These are phyloP conservation scores for Enteromius mattozi DNA, from an alignment of 2,797 vertebrate genomes.

Conservation along the genomic window DNA sequence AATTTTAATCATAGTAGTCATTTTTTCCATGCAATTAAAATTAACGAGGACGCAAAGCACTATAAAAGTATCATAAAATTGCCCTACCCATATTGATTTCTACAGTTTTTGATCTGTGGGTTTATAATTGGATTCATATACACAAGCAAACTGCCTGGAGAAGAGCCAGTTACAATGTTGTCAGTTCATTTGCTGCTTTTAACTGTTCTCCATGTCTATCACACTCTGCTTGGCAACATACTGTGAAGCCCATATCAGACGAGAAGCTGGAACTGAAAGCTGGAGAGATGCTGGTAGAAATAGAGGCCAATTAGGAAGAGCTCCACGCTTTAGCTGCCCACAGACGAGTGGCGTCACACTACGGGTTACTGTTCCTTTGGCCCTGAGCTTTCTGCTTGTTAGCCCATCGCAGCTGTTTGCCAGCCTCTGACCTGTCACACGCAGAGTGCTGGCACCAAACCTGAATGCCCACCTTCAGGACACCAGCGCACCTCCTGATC, in stretches of 20 bases:
- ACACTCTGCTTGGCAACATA: not conserved
- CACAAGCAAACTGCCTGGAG: not conserved
- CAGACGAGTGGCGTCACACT: not conserved
- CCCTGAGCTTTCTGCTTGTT: conserved; percentile 36
- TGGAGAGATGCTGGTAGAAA: not conserved
- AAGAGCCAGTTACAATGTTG: not conserved
- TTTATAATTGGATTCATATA: conserved; percentile 18
- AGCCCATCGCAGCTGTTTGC: conserved; percentile 38
- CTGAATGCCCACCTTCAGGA: conserved; percentile 45
- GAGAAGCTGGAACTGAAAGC: not conserved
- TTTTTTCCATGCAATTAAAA: not conserved
- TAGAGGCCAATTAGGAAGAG: conserved; percentile 43
- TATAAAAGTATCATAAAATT: not conserved
- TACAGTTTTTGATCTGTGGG: not conserved
- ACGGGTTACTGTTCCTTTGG: conserved; percentile 12
- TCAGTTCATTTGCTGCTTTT: conserved; percentile 4
- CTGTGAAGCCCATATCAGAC: not conserved
- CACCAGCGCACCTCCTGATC: conserved; percentile 17
- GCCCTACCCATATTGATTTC: not conserved
- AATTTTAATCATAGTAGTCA: not conserved
- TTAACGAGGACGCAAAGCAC: not conserved
- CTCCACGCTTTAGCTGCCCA: conserved; percentile 10
- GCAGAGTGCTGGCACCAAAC: conserved; percentile 32
- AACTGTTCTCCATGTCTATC: not conserved
- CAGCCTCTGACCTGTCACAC: conserved; percentile 42